phyloP scores from a whole-genome alignment of 2,888 invertebrate genomes.

The Campoplex nolae region DNA sequence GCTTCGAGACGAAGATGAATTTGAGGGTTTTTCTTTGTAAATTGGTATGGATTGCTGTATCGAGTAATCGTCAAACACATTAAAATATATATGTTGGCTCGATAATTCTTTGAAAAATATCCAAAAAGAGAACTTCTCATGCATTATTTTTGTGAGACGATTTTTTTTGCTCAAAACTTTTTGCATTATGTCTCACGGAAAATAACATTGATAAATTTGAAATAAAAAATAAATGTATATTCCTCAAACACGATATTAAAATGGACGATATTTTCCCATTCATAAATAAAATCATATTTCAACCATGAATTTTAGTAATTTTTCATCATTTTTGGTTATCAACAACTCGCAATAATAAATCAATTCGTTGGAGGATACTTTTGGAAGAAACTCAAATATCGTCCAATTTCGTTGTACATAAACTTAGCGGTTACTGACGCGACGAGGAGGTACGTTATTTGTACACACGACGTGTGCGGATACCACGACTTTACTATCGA shows the following conservation, averaged over 20 bases:
- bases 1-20: not conserved
- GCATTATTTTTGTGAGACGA: not conserved
- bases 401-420: slow-evolving; percentile 33
- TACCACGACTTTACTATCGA: slow-evolving; percentile 16
- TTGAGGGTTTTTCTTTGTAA: not conserved
- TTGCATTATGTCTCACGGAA: not conserved
- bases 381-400: not conserved
- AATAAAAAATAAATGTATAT: not conserved
- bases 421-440: slow-evolving; percentile 15
- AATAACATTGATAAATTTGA: not conserved
- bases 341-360: not conserved
- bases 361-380: not conserved
- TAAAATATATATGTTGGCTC: not conserved
- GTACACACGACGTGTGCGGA: not conserved
- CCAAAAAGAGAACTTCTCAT: not conserved
- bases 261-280: not conserved
- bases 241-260: not conserved
- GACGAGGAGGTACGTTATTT: not conserved
- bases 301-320: not conserved
- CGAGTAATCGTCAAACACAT: not conserved
- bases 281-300: not conserved
- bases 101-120: not conserved
- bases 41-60: not conserved
- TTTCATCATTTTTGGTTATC: not conserved
- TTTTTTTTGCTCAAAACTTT: not conserved